Evolutionary conservation across 2,113 vertebrate genomes (phyloP).

Genomic region (Tauraco erythrolophus): DNA sequence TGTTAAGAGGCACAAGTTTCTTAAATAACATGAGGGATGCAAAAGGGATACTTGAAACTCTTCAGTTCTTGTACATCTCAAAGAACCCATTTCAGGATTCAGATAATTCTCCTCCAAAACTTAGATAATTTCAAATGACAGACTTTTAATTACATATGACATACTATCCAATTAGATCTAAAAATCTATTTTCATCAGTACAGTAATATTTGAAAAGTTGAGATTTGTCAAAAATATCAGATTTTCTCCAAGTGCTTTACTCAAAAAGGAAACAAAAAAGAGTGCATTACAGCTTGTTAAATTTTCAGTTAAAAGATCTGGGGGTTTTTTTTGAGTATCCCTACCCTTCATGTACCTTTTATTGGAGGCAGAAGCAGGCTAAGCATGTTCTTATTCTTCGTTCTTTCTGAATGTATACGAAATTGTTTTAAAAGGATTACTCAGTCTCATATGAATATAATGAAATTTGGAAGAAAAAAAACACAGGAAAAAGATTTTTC

Average conservation of each 20-base stretch:
- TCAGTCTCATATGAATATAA: background rate
- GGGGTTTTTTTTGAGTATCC: background rate
- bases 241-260: background rate
- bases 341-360: background rate
- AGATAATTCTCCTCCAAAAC: background rate
- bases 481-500: background rate
- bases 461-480: background rate
- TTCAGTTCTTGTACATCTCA: background rate
- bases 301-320: background rate
- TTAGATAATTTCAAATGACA: background rate
- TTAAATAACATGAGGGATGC: background rate
- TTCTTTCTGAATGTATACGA: background rate
- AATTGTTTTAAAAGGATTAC: background rate
- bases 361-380: background rate
- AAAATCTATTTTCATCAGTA: background rate
- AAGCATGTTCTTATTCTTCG: background rate
- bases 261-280: background rate
- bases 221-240: background rate
- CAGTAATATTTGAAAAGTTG: background rate
- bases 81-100: background rate
- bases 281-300: background rate
- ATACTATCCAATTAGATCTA: background rate
- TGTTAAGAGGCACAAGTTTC: background rate
- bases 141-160: background rate
- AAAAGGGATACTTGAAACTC: background rate